Conservation (phyloP, 2,888 invertebrate species). For the Agrotis clavis region DNA sequence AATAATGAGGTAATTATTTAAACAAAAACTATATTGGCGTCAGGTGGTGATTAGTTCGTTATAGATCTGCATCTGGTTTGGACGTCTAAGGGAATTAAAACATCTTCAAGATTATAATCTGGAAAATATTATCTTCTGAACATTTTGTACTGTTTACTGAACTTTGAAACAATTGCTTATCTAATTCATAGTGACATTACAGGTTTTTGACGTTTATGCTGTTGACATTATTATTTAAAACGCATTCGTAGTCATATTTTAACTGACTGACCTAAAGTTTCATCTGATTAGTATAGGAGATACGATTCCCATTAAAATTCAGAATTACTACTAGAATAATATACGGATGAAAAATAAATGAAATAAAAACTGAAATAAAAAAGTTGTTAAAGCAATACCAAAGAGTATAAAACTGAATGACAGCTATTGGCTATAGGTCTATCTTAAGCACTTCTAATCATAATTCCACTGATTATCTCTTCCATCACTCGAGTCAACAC, state of each 20-base stretch:
- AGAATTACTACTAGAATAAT: too few relatives aligned
- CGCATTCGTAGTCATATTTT: too few relatives aligned
- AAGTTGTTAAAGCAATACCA: not conserved
- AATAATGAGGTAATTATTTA: not conserved
- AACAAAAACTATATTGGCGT: not conserved
- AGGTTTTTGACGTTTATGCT: too few relatives aligned
- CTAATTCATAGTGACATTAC: too few relatives aligned
- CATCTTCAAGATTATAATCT: not conserved
- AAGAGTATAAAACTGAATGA: not conserved
- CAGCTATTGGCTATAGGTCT: not conserved
- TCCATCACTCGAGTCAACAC: slow-evolving; percentile 57
- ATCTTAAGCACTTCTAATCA: slow-evolving; percentile 4
- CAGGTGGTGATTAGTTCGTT: not conserved
- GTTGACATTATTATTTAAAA: too few relatives aligned
- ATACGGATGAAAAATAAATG: too few relatives aligned
- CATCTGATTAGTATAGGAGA: too few relatives aligned
- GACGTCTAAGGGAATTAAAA: fast-evolving
- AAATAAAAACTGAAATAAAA: too few relatives aligned
- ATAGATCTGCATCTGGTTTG: not conserved
- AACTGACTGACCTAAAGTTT: too few relatives aligned
- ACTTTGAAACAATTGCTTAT: too few relatives aligned
- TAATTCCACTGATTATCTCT: slow-evolving; percentile 29
- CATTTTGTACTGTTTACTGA: too few relatives aligned
- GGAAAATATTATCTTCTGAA: not conserved
- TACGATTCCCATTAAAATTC: too few relatives aligned